Base-by-base conservation (phyloP, 2,888 invertebrate species). In the Oscheius sp. region DNA sequence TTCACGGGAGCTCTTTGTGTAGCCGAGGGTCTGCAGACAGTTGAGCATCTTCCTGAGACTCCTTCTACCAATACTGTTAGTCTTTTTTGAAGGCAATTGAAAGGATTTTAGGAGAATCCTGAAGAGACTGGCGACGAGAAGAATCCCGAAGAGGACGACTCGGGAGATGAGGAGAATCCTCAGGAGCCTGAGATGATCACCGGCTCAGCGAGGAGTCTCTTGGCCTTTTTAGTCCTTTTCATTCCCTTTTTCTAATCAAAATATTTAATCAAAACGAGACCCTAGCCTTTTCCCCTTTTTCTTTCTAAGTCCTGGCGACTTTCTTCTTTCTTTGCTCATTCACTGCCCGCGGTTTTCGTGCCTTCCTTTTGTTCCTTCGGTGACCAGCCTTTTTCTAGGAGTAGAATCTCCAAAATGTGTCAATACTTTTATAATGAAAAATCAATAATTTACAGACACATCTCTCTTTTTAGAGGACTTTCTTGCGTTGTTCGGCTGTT, bases 1-100 rank as follows among this genome's bases (percentile, higher is more conserved):
- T 85, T 71, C 74, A 84, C 81, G 5, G 85, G 85, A 17, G 80
- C 78, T 12, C 80, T 75, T 63, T 85, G 85, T 67, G 79, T 72
- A 52, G 72, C 79, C 34, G 76, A 72, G 23, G 79, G 76, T 37
- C 65, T 74, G 67, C 52, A 55, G 27, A 33, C 15, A 3, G 55
- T 33, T 33, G 50, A 50, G 50, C 4, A n/a, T 25, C 27, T 52
- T 23, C 50, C 29, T 8, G 27, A 55, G 34, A 34, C 34, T 20
- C 20, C 34, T 12, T 12, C 12, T 25, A 31, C 25, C 31, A 4
- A 20, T n/a, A 17, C 20, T n/a, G 31, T 29, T 33, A 37, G 33
- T 37, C 34, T 12, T 37, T 12, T 15, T 55, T 4, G 27, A 23
- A 17, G 20, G 20, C 5, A 57, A n/a, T 29, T 6, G 3, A 34